Conservation (phyloP, 1,140 invertebrate genomes). For the Pogonomyrmex barbatus region DNA sequence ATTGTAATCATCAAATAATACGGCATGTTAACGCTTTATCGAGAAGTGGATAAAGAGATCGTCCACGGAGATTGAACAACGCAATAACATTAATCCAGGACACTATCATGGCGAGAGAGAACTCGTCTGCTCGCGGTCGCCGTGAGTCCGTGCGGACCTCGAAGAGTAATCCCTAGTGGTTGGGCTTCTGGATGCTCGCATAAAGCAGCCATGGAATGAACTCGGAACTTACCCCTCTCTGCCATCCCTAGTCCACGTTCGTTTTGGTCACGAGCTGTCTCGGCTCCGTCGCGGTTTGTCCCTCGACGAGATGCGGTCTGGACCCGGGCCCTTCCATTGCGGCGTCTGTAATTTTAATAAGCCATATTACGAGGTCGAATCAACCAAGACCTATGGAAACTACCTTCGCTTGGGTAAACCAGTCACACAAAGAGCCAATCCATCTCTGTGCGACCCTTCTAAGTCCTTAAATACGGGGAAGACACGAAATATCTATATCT, state of each 20-base stretch:
- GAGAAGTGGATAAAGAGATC: slow-evolving; percentile 25
- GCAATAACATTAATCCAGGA: slow-evolving; percentile 85
- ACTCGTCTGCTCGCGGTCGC: slow-evolving; percentile 73
- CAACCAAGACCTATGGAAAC: slow-evolving; percentile 71
- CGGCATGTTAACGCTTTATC: slow-evolving; percentile 61
- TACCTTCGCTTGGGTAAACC: slow-evolving; percentile 71
- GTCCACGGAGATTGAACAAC: slow-evolving; percentile 77
- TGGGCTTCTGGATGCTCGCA: slow-evolving; percentile 79
- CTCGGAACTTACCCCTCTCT: slow-evolving; percentile 67
- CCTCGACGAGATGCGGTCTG: slow-evolving; percentile 82
- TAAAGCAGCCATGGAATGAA: slow-evolving; percentile 78
- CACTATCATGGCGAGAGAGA: slow-evolving; percentile 64
- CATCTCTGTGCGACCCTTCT: not conserved
- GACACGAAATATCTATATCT: slow-evolving; percentile 1
- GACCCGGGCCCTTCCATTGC: slow-evolving; percentile 41
- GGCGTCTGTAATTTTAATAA: slow-evolving; percentile 85
- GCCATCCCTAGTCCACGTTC: slow-evolving; percentile 22
- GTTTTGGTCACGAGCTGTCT: slow-evolving; percentile 73
- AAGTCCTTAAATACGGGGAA: not conserved
- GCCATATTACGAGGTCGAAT: slow-evolving; percentile 81
- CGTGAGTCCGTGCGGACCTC: slow-evolving; percentile 65
- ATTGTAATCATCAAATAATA: not conserved
- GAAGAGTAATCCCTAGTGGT: slow-evolving; percentile 83
- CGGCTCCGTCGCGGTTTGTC: slow-evolving; percentile 78
- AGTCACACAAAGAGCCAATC: slow-evolving; percentile 43